phyloP scores from a whole-genome alignment of 2,797 vertebrate genomes.

The Phalloptychus januarius region DNA sequence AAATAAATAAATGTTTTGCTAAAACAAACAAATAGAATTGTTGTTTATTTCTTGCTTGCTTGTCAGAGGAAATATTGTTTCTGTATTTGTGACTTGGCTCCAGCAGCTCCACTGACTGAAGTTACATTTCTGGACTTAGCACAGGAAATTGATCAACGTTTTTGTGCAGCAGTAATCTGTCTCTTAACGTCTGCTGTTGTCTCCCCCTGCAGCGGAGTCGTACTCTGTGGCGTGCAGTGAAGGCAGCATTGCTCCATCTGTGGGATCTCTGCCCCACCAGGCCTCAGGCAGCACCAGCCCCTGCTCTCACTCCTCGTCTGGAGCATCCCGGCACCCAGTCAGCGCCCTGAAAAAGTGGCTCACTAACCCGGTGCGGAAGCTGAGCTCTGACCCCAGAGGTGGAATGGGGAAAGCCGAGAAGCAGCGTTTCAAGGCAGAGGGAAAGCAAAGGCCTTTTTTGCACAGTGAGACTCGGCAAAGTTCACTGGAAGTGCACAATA shows the following conservation, averaged over 20 bases:
- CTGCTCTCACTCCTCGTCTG: slow-evolving; percentile 75
- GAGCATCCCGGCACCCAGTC: slow-evolving; percentile 81
- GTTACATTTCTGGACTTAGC: slow-evolving; percentile 50
- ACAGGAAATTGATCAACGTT: slow-evolving; percentile 71
- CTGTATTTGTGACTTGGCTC: slow-evolving; percentile 19
- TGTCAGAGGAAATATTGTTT: slow-evolving; percentile 23
- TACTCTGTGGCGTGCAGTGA: slow-evolving; percentile 84
- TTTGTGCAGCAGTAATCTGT: slow-evolving; percentile 58
- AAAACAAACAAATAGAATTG: too few relatives aligned
- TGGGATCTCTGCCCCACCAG: slow-evolving; percentile 78
- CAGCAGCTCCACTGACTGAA: slow-evolving; percentile 39
- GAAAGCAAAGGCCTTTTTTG: slow-evolving; percentile 50
- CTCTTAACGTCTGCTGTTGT: slow-evolving; percentile 38
- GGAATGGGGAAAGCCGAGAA: slow-evolving; percentile 66
- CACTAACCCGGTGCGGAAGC: slow-evolving; percentile 84
- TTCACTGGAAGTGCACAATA: slow-evolving; percentile 57
- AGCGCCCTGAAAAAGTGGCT: slow-evolving; percentile 89
- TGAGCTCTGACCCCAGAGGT: slow-evolving; percentile 70
- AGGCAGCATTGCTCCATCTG: slow-evolving; percentile 79
- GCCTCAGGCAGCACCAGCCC: slow-evolving; percentile 82
- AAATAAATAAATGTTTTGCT: too few relatives aligned
- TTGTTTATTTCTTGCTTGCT: slow-evolving; percentile 1
- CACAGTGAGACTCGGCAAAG: slow-evolving; percentile 60
- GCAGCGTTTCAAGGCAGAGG: slow-evolving; percentile 65
- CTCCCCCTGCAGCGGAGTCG: slow-evolving; percentile 73